Evolutionary conservation across 2,888 invertebrate genomes (phyloP).

Genomic region (Cosmia trapezina): DNA sequence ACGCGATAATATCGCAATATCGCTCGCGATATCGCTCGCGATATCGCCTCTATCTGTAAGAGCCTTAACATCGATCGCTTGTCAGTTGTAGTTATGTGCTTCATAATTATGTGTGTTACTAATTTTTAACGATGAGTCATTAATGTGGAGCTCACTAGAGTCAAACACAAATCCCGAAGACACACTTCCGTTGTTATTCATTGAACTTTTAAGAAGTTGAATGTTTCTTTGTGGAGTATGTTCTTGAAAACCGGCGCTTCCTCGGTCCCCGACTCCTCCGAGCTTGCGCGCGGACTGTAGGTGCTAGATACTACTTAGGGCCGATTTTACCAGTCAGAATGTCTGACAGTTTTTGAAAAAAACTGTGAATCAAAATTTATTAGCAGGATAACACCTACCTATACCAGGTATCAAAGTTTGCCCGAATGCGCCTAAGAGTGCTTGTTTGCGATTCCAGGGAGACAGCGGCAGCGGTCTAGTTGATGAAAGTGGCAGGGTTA

Average conservation of each 20-base stretch:
- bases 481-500: conserved; percentile 71
- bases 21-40: no score
- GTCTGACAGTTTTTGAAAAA: no score
- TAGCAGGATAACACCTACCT: neutral
- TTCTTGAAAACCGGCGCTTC: no score
- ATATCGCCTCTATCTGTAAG: no score
- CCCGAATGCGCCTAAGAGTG: neutral
- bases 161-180: neutral
- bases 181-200: neutral
- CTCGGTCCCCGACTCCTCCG: no score
- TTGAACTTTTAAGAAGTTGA: neutral
- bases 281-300: no score
- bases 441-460: conserved; percentile 74
- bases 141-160: neutral
- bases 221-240: no score
- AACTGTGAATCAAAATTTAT: no score
- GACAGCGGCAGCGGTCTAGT: conserved; percentile 88
- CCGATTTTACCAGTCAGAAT: no score
- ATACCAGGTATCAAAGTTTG: neutral
- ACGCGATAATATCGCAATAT: no score
- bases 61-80: no score
- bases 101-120: neutral
- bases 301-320: no score
- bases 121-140: neutral
- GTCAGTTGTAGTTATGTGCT: neutral